These are phyloP conservation scores for Aricia artaxerxes DNA, from an alignment of 2,888 invertebrate genomes.

Conservation along the genomic window DNA sequence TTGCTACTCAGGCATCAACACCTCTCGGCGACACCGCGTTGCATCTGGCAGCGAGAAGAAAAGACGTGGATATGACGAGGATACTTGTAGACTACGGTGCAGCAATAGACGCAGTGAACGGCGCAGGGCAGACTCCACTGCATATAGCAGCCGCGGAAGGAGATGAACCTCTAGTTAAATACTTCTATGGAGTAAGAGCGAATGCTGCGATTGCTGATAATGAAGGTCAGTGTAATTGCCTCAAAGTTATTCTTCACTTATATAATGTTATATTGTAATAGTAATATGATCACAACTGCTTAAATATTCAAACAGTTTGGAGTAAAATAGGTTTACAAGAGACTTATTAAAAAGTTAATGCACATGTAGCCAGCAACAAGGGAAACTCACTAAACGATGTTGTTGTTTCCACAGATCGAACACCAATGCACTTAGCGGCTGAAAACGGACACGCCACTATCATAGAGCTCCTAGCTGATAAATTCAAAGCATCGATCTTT, in stretches of 20 bases:
- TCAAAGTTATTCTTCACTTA: neutral
- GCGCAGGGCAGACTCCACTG: slow-evolving; percentile 95
- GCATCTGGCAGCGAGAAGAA: slow-evolving; percentile 95
- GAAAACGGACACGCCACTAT: slow-evolving; percentile 97
- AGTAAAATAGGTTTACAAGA: neutral
- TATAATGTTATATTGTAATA: neutral
- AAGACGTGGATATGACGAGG: slow-evolving; percentile 95
- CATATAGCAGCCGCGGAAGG: slow-evolving; percentile 98
- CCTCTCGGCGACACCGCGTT: slow-evolving; percentile 95
- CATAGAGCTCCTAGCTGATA: slow-evolving; percentile 97
- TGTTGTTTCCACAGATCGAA: slow-evolving; percentile 84
- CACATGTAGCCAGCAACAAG: slow-evolving; percentile 3
- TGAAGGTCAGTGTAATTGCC: slow-evolving; percentile 80
- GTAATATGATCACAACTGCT: neutral
- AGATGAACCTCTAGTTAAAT: slow-evolving; percentile 96
- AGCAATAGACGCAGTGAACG: slow-evolving; percentile 94
- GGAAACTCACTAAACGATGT: slow-evolving; percentile 27
- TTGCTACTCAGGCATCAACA: slow-evolving; percentile 82
- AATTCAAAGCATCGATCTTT: slow-evolving; percentile 97
- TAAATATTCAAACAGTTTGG: too few relatives aligned
- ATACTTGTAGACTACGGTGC: slow-evolving; percentile 96
- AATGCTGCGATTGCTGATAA: slow-evolving; percentile 97
- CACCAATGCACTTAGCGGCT: slow-evolving; percentile 98
- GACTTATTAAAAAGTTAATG: neutral
- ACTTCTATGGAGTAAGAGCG: slow-evolving; percentile 96